A percentile compares a stretch with the other conserved stretches of the same genome.
These are phyloP conservation scores for Mus pahari DNA, from an alignment of 2,113 vertebrate genomes.

Conservation along the genomic window DNA sequence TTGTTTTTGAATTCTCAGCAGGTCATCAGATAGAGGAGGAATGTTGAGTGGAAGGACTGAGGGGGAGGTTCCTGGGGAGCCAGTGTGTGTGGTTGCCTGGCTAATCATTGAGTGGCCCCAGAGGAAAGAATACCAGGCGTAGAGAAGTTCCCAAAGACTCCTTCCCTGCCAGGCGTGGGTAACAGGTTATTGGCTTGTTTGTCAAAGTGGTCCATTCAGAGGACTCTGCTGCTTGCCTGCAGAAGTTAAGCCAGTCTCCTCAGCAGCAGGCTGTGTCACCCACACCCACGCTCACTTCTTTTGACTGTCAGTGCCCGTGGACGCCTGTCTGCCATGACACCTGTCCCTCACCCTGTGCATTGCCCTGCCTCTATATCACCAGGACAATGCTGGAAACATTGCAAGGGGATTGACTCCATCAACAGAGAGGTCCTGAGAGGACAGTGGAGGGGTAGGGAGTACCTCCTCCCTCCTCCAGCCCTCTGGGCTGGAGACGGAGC, in stretches of 20 bases:
- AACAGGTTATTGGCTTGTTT: background rate
- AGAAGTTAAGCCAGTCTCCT: background rate
- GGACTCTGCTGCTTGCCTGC: background rate
- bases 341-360: accelerated
- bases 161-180: background rate
- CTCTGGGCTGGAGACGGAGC: constrained; percentile 74
- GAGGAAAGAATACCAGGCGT: background rate
- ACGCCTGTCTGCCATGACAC: accelerated
- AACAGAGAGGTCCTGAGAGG: background rate
- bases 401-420: background rate
- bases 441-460: background rate
- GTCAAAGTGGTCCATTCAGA: background rate
- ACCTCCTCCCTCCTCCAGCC: background rate
- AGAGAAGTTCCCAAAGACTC: accelerated
- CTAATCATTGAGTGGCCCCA: background rate
- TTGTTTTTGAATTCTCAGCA: background rate
- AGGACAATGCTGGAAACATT: background rate
- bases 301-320: background rate
- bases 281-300: background rate
- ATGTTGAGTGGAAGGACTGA: accelerated
- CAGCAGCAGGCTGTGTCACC: background rate
- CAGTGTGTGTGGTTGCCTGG: background rate
- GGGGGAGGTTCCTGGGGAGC: background rate
- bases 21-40: accelerated
- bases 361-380: background rate